These are phyloP conservation scores for Tamias sibiricus DNA, from an alignment of 2,113 vertebrate species.

Conservation along the genomic window DNA sequence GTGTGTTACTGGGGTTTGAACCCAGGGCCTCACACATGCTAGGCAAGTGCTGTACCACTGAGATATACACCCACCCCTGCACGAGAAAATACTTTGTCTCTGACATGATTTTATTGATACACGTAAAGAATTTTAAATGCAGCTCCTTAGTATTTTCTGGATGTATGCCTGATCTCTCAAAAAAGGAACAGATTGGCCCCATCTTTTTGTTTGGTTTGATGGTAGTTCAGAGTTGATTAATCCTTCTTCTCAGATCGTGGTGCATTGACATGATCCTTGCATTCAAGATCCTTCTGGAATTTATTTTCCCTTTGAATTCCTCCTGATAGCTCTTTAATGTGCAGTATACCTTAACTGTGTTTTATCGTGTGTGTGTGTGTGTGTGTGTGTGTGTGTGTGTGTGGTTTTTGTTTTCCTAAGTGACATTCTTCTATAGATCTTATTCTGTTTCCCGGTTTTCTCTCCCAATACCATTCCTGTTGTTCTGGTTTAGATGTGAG, in stretches of 20 bases:
- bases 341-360: background rate
- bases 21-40: no score
- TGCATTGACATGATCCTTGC: background rate
- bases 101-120: background rate
- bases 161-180: background rate
- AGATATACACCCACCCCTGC: background rate
- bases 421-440: background rate
- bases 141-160: background rate
- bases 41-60: no score
- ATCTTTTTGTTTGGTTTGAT: background rate
- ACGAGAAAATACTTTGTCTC: background rate
- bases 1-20: no score
- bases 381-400: background rate
- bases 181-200: background rate
- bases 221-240: background rate
- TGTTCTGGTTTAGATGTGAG: no score
- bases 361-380: accelerated
- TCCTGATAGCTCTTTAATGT: background rate
- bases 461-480: background rate
- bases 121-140: background rate
- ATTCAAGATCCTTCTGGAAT: background rate
- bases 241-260: background rate
- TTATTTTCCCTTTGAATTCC: background rate
- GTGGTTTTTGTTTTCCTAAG: background rate
- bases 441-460: background rate